Evolutionary conservation across 2,888 invertebrate species (phyloP).

Genomic region (Cylloceria caligata): DNA sequence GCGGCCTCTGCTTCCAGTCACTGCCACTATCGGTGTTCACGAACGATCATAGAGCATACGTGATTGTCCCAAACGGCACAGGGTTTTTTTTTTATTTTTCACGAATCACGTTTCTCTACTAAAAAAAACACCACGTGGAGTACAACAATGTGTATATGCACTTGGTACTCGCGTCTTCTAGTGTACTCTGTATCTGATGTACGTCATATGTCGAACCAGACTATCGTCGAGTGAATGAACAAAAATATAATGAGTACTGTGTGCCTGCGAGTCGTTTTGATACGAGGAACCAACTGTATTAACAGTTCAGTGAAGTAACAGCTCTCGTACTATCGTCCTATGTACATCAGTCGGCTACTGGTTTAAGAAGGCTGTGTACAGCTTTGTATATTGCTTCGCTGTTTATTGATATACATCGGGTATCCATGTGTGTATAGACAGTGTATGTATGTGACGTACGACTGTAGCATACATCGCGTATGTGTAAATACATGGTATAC

Average conservation of each 20-base stretch:
- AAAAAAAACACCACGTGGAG: conserved; percentile 53
- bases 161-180: background rate
- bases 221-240: conserved; percentile 23
- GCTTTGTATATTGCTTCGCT: background rate
- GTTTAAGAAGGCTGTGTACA: background rate
- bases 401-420: background rate
- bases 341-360: background rate
- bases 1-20: conserved; percentile 4
- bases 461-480: too few relatives aligned
- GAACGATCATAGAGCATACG: conserved; percentile 48
- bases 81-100: conserved; percentile 32
- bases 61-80: conserved; percentile 28
- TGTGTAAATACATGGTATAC: background rate
- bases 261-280: conserved; percentile 24
- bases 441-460: background rate
- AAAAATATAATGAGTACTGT: conserved; percentile 22
- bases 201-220: background rate
- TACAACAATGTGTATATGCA: background rate
- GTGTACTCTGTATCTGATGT: background rate
- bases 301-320: background rate
- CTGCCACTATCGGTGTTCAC: background rate
- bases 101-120: conserved; percentile 31
- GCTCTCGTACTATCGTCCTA: conserved; percentile 15
- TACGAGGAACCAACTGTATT: conserved; percentile 31
- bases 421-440: background rate